Conservation (phyloP, 2,113 vertebrate species). For the Pheucticus melanocephalus region DNA sequence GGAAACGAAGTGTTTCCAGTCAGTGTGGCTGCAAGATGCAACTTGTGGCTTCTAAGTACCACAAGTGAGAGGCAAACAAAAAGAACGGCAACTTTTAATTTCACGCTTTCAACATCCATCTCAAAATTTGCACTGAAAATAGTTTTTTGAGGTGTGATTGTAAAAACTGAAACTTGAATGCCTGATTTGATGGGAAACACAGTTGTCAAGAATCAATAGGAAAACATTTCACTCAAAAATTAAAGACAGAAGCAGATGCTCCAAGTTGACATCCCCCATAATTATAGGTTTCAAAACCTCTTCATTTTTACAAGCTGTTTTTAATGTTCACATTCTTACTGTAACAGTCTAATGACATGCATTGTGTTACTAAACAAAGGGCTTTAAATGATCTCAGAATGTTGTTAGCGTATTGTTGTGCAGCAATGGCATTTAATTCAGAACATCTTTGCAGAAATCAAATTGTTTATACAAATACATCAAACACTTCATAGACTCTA, state of each 20-base stretch:
- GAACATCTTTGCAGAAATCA: not conserved
- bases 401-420: not conserved
- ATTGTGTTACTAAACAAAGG: conserved; percentile 6
- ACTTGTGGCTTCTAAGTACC: not conserved
- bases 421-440: not conserved
- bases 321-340: not conserved
- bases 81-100: not conserved
- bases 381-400: not conserved
- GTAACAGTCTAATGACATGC: not conserved
- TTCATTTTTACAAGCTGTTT: not conserved
- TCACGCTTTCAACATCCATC: not conserved
- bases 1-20: not conserved
- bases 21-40: not conserved
- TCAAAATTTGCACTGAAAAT: not conserved
- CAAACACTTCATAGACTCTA: not conserved
- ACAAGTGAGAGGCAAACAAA: not conserved
- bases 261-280: not conserved
- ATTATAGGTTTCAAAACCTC: not conserved
- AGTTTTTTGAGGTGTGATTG: not conserved
- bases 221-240: not conserved
- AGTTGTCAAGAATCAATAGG: not conserved
- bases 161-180: not conserved
- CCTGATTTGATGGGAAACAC: not conserved
- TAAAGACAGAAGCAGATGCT: not conserved
- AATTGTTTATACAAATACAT: conserved; percentile 1